Evolutionary conservation across 2,888 invertebrate species (phyloP).

Genomic region (Steromphala cineraria): DNA sequence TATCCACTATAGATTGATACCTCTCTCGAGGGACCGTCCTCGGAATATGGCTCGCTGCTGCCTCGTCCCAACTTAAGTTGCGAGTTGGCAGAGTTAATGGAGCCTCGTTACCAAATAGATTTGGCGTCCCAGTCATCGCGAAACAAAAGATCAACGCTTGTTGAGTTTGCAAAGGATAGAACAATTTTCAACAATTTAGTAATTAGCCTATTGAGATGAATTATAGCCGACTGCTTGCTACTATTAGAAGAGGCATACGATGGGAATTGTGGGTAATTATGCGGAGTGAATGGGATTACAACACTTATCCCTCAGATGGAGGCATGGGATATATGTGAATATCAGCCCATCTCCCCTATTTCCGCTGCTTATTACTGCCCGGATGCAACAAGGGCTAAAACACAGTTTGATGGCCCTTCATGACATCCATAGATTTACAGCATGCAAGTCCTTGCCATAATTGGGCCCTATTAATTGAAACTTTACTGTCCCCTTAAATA

Average conservation of each 20-base stretch:
- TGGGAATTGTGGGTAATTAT: neutral
- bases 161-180: neutral
- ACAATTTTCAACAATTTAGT: constrained; percentile 20
- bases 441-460: too few relatives aligned
- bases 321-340: neutral
- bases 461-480: too few relatives aligned
- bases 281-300: neutral
- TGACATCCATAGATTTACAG: too few relatives aligned
- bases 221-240: neutral
- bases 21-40: neutral
- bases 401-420: too few relatives aligned
- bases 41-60: neutral
- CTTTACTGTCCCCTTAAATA: too few relatives aligned
- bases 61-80: neutral
- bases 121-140: neutral
- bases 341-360: neutral
- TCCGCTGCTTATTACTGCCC: neutral
- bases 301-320: neutral
- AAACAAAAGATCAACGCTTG: constrained; percentile 17
- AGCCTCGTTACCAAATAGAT: neutral
- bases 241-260: neutral
- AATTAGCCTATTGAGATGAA: constrained; percentile 2
- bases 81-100: neutral
- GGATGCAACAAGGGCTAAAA: neutral
- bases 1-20: constrained; percentile 1